Evolutionary conservation across 2,888 invertebrate species (phyloP), one percentile per base, ranked within the genome.

Genomic region (Drosophila yooni): DNA sequence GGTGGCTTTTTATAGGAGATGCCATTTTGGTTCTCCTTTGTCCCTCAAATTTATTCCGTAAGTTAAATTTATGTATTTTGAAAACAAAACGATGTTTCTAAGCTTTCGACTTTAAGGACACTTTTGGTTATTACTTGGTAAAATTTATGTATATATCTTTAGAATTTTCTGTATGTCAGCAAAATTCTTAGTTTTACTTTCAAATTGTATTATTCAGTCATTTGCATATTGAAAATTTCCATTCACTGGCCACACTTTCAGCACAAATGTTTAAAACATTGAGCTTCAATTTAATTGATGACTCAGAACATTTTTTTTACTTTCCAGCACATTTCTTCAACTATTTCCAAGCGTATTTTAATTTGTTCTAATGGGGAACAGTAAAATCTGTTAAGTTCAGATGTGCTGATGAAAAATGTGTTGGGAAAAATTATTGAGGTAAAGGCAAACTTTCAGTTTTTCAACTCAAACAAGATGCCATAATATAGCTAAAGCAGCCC

Each of bases 391-490:
- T 61, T 54, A 40, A 46, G 29, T 51, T 27, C 7, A 15, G 38
- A 53, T 68, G 46, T 53, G 40, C 64, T 50, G 31, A 46, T 56
- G 46, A 46, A 57, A 58, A 48, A 57, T 70, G 27, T 72, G 34
- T 59, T 60, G 40, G 38, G 38, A 52, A 25, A 25, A 58, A 66
- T 76, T 62, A 54, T 71, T 80, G 56, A 52, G 70, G 76, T 61
- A 65, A 65, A 76, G 80, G 27, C 50, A 71, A 76, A 71, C 58
- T 71, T 46, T 61, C 33, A 76, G 61, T 59, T 76, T 61, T 36
- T 48, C 43, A 61, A 58, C 72, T 77, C 51, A 76, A 78, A 76
- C 57, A 64, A 74, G 76, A 77, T 60, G 46, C 66, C 62, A 60
- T 56, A 57, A 33, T 38, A 27, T n/a, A 38, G 38, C 10, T 13